These are phyloP conservation scores for Zele albiditarsus DNA, from an alignment of 2,888 invertebrate genomes.

Conservation along the genomic window DNA sequence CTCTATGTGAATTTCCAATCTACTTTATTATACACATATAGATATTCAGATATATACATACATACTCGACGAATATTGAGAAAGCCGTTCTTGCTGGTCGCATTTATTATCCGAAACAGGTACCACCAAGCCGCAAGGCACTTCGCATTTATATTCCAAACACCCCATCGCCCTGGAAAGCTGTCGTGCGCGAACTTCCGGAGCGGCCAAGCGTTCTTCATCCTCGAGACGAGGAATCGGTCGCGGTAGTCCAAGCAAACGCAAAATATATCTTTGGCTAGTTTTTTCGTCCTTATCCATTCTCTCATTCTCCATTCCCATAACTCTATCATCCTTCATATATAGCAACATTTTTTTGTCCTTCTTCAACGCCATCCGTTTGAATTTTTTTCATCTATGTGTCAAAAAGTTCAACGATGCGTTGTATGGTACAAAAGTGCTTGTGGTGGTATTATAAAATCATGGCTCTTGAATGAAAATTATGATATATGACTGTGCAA, in stretches of 20 bases:
- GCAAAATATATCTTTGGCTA: constrained; percentile 17
- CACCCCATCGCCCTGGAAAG: constrained; percentile 40
- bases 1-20: constrained; percentile 36
- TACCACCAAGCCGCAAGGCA: constrained; percentile 39
- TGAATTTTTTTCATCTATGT: neutral
- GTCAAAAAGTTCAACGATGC: neutral
- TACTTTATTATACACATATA: constrained; percentile 29
- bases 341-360: neutral
- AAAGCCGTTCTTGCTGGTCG: constrained; percentile 34
- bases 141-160: constrained; percentile 45
- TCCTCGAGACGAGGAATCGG: constrained; percentile 35
- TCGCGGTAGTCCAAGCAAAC: constrained; percentile 16
- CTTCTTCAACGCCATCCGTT: neutral
- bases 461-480: too few relatives aligned
- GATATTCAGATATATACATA: neutral
- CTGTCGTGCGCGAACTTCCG: constrained; percentile 43
- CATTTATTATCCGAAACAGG: constrained; percentile 43
- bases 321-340: neutral
- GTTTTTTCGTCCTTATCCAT: constrained; percentile 3
- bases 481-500: too few relatives aligned
- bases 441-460: neutral
- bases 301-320: neutral
- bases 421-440: neutral
- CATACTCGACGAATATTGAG: constrained; percentile 40
- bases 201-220: constrained; percentile 37